Percentiles rank a stretch among this genome's conserved stretches.
Conservation (phyloP, 2,888 invertebrate species). For the Sycophila texana region DNA sequence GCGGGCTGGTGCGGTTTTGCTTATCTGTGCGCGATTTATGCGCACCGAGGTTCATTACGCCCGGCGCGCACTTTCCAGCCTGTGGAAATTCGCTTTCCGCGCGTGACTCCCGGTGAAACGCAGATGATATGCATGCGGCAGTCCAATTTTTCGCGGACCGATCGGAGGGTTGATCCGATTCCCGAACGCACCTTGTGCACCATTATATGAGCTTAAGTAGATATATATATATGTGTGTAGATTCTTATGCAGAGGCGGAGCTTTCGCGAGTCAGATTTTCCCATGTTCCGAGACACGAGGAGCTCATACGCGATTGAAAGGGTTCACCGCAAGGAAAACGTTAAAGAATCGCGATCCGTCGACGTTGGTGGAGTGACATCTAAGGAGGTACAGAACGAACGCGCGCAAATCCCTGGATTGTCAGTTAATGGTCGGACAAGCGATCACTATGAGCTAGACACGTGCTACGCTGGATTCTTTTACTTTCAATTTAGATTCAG, state of each 20-base stretch:
- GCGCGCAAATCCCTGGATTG: not conserved
- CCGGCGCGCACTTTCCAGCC: slow-evolving; percentile 19
- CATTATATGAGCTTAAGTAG: too few relatives aligned
- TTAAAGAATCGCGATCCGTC: not conserved
- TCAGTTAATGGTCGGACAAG: slow-evolving; percentile 39
- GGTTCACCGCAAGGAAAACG: not conserved
- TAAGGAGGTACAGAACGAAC: slow-evolving; percentile 9
- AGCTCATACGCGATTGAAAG: not conserved
- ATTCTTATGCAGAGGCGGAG: not conserved
- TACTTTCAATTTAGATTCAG: slow-evolving; percentile 40
- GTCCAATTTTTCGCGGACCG: too few relatives aligned
- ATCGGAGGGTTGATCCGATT: too few relatives aligned
- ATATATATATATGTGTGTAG: not conserved
- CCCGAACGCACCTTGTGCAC: too few relatives aligned
- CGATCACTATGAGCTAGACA: slow-evolving; percentile 17
- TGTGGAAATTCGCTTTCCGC: slow-evolving; percentile 27
- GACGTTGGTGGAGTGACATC: not conserved
- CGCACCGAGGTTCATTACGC: slow-evolving; percentile 16
- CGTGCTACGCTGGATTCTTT: slow-evolving; percentile 24
- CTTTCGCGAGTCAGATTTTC: not conserved
- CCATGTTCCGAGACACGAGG: not conserved
- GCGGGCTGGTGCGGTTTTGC: slow-evolving; percentile 42
- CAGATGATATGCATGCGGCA: not conserved
- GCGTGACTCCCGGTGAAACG: not conserved
- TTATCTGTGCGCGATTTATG: slow-evolving; percentile 41